Evolutionary conservation across 2,888 invertebrate species (phyloP).

Genomic region (Dicyrtoma fusca): DNA sequence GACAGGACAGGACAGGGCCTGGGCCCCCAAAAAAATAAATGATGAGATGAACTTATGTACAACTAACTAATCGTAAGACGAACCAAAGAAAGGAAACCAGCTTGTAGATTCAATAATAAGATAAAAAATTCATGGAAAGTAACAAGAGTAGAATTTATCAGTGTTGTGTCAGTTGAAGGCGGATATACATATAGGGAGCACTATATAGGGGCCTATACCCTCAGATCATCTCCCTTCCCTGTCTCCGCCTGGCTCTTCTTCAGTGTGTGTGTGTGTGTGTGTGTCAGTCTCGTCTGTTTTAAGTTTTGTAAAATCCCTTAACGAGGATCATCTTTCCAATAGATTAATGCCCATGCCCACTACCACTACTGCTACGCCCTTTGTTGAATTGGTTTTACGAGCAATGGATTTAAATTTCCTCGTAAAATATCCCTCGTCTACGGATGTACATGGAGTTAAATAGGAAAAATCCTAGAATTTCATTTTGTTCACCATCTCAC

Average conservation of each 20-base stretch:
- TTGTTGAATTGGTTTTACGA: conserved; percentile 32
- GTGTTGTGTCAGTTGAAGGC: conserved; percentile 21
- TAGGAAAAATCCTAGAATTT: conserved; percentile 9
- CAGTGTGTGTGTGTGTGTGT: too few species aligned
- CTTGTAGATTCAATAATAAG: conserved; percentile 33
- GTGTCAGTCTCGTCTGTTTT: neutral
- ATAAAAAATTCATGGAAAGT: conserved; percentile 32
- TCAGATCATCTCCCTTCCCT: too few species aligned
- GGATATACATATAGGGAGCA: conserved; percentile 2
- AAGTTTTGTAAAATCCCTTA: conserved; percentile 28
- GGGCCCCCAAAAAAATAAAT: too few species aligned
- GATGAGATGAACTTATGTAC: too few species aligned
- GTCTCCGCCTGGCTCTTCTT: too few species aligned
- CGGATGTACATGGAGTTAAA: too few species aligned
- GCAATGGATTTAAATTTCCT: conserved; percentile 26
- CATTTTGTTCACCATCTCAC: too few species aligned
- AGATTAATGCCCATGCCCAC: conserved; percentile 22
- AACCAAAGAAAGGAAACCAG: conserved; percentile 20
- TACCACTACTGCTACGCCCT: conserved; percentile 12
- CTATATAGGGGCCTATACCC: too few species aligned
- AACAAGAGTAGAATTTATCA: conserved; percentile 34
- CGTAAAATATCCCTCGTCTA: conserved; percentile 24
- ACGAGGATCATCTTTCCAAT: conserved; percentile 32
- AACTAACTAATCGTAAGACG: neutral
- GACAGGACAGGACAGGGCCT: too few species aligned